Percentiles rank a stretch among this genome's conserved stretches.
Evolutionary conservation across 1,140 invertebrate species (phyloP).

Genomic region (Drosophila biarmipes): DNA sequence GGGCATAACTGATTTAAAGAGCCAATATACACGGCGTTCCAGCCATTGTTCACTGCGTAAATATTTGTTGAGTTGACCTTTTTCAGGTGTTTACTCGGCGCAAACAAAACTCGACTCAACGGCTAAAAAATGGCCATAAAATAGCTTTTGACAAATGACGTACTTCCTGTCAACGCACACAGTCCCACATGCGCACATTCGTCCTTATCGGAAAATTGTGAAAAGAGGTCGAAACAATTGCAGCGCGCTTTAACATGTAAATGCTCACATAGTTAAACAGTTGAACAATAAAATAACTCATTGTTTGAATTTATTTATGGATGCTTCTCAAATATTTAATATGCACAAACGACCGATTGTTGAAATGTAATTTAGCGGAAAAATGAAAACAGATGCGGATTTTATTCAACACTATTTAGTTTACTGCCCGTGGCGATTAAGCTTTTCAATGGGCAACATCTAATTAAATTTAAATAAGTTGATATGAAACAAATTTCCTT

Average conservation of each 20-base stretch:
- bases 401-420: background rate
- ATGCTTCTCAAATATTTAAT: slow-evolving; percentile 43
- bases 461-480: slow-evolving; percentile 5
- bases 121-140: slow-evolving; percentile 53
- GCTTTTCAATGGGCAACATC: background rate
- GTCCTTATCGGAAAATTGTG: slow-evolving; percentile 17
- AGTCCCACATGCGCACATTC: slow-evolving; percentile 29
- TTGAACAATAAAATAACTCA: slow-evolving; percentile 33
- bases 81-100: slow-evolving; percentile 39
- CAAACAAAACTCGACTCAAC: slow-evolving; percentile 42
- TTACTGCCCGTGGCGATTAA: background rate
- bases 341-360: slow-evolving; percentile 26
- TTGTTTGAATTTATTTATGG: slow-evolving; percentile 51
- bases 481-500: background rate
- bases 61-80: slow-evolving; percentile 47
- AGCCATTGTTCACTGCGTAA: slow-evolving; percentile 36
- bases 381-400: slow-evolving; percentile 14
- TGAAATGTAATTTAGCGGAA: slow-evolving; percentile 33
- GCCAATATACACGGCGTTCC: slow-evolving; percentile 5
- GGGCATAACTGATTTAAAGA: slow-evolving; percentile 19
- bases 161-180: slow-evolving; percentile 49
- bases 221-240: slow-evolving; percentile 35
- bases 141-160: slow-evolving; percentile 67
- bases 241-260: slow-evolving; percentile 30
- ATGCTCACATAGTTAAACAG: slow-evolving; percentile 35